Evolutionary conservation across 2,113 vertebrate species (phyloP), one percentile per base, ranked within the genome.

Genomic region (Hymenochirus boettgeri): DNA sequence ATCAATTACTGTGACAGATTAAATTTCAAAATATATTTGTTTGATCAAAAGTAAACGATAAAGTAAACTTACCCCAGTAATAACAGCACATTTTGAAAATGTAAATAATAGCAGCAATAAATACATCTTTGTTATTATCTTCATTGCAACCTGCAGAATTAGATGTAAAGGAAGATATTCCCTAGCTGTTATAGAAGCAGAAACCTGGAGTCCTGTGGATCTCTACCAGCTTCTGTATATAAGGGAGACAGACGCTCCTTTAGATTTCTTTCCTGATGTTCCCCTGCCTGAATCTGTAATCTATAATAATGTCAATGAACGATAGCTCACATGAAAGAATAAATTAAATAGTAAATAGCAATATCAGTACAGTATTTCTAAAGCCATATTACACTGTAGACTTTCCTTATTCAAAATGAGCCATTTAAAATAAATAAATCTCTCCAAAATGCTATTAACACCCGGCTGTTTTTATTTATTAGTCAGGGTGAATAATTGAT

Each of bases 31-130:
- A n/a, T n/a, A n/a, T n/a, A n/a, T n/a, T n/a, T n/a, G n/a, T n/a
- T n/a, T n/a, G n/a, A n/a, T n/a, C n/a, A n/a, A n/a, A n/a, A n/a
- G n/a, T n/a, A n/a, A n/a, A n/a, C n/a, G n/a, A n/a, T n/a, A n/a
- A n/a, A n/a, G n/a, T n/a, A n/a, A 13, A 73, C 89, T 88, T 79
- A 91, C 89, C 83, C 87, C 88, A 13, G 89, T 90, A 73, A 90
- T 90, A 57, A 91, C 78, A 1, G 86, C 85, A 73, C 79, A 83
- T 75, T 76, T 81, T 73, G 81, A 76, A 56, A 75, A 77, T 73
- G 74, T 80, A 39, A 85, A 70, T 45, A 84, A 80, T 57, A 78
- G 52, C 72, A 91, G 72, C 23, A 89, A 75, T 51, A 87, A 71
- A 59, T 77, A 80, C 59, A 86, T 75, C 48, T 84, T 73, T 71